Percentiles rank a stretch among this genome's conserved stretches.
Conservation (phyloP, 1,140 invertebrate genomes). For the Prorops nasuta region DNA sequence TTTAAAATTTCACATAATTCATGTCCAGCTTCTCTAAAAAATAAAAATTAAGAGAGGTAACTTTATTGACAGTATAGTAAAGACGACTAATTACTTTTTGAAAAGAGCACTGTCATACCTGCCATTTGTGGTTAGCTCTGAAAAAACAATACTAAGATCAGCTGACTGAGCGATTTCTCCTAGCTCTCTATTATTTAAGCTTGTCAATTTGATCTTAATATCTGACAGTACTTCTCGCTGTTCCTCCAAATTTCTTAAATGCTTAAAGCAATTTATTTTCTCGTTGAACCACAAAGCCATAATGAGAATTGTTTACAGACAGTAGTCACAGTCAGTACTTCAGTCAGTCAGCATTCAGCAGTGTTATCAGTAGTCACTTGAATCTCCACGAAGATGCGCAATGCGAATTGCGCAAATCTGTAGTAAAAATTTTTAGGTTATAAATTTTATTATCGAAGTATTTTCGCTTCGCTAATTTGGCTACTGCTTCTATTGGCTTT, state of each 20-base stretch:
- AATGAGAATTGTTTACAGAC: no score
- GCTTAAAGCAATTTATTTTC: no score
- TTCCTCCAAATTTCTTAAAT: constrained; percentile 24
- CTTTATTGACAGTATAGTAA: not conserved
- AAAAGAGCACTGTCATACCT: constrained; percentile 38
- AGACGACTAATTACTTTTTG: not conserved
- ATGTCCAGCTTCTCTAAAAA: constrained; percentile 48
- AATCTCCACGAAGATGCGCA: no score
- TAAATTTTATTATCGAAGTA: no score
- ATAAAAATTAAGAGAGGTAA: constrained; percentile 7
- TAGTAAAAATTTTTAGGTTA: no score
- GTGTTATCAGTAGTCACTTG: no score
- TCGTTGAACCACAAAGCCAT: no score
- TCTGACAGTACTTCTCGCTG: constrained; percentile 36
- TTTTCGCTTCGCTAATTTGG: no score
- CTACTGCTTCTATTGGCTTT: no score
- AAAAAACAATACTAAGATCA: constrained; percentile 35
- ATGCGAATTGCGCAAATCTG: no score
- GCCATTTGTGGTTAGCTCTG: constrained; percentile 46
- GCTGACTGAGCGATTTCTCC: constrained; percentile 33
- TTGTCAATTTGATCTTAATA: constrained; percentile 40
- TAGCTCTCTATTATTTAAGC: constrained; percentile 23
- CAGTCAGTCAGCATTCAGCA: no score
- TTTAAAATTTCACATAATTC: constrained; percentile 53
- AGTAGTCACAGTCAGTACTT: no score